Evolutionary conservation across 2,113 vertebrate genomes (phyloP).

Genomic region (Smithornis capensis): DNA sequence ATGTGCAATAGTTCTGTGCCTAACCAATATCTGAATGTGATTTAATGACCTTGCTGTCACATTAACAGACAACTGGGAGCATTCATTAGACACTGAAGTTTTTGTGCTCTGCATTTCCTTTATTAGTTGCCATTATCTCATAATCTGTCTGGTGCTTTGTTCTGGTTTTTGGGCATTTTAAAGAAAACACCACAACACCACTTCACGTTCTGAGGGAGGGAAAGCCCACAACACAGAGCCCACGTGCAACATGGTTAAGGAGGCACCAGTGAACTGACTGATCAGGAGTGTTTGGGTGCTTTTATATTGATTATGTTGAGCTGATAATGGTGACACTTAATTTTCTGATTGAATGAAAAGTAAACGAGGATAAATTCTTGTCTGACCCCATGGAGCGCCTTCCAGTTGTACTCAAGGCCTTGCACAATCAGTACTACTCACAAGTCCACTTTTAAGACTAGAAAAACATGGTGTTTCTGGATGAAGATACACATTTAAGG

Average conservation of each 20-base stretch:
- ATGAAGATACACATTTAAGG: background rate
- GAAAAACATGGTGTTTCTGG: background rate
- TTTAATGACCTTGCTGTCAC: background rate
- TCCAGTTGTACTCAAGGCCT: background rate
- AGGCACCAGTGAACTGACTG: background rate
- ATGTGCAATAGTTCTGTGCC: background rate
- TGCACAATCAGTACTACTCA: background rate
- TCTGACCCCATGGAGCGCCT: background rate
- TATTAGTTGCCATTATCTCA: background rate
- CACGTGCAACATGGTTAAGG: fast-evolving
- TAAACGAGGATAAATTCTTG: background rate
- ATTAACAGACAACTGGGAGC: background rate
- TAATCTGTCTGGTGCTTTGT: background rate
- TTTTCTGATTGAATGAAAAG: background rate
- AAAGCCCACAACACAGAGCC: background rate
- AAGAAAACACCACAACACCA: fast-evolving
- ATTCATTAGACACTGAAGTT: background rate
- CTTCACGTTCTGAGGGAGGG: background rate
- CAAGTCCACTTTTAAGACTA: background rate
- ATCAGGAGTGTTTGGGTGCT: background rate
- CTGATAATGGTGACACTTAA: background rate
- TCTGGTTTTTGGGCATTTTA: background rate
- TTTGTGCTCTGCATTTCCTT: background rate
- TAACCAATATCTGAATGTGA: background rate
- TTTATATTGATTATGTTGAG: background rate